These are phyloP conservation scores for Erethizon dorsatum DNA, from an alignment of 2,797 vertebrate species.

Conservation along the genomic window DNA sequence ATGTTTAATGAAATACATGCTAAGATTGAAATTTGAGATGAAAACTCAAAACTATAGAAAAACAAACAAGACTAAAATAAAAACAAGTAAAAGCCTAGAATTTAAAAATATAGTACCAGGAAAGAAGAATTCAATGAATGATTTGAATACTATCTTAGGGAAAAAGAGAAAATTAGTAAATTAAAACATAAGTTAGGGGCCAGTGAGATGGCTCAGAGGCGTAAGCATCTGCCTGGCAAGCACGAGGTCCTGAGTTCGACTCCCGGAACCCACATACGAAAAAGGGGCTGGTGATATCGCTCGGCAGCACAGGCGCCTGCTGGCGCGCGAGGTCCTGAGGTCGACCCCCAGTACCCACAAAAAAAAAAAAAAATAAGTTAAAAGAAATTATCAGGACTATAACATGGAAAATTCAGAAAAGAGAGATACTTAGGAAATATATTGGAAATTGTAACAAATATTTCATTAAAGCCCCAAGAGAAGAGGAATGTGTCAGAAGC, in stretches of 20 bases:
- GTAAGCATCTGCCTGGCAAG: too few species aligned
- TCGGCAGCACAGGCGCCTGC: too few species aligned
- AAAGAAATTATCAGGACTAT: constrained; percentile 17
- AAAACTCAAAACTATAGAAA: constrained; percentile 38
- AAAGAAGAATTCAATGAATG: not conserved
- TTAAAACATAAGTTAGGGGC: too few species aligned
- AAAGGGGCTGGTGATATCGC: too few species aligned
- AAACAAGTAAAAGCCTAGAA: constrained; percentile 15
- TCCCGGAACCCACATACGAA: too few species aligned
- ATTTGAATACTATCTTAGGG: constrained; percentile 12
- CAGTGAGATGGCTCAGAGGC: too few species aligned
- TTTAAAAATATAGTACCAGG: constrained; percentile 7
- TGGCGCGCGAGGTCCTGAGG: too few species aligned
- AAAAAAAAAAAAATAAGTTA: too few species aligned
- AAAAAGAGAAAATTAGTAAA: not conserved
- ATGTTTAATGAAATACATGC: constrained; percentile 19
- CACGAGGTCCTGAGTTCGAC: too few species aligned
- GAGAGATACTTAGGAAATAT: not conserved
- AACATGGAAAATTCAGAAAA: not conserved
- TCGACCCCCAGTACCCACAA: too few species aligned
- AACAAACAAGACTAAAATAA: not conserved
- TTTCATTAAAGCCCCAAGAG: not conserved
- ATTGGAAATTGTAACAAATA: not conserved
- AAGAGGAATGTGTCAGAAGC: not conserved
- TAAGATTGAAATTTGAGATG: not conserved